A percentile compares a stretch with the other conserved stretches of the same genome.
Evolutionary conservation across 92 coral and sea anemone genomes (phyloP).

Genomic region (Zoanthus gigantus): DNA sequence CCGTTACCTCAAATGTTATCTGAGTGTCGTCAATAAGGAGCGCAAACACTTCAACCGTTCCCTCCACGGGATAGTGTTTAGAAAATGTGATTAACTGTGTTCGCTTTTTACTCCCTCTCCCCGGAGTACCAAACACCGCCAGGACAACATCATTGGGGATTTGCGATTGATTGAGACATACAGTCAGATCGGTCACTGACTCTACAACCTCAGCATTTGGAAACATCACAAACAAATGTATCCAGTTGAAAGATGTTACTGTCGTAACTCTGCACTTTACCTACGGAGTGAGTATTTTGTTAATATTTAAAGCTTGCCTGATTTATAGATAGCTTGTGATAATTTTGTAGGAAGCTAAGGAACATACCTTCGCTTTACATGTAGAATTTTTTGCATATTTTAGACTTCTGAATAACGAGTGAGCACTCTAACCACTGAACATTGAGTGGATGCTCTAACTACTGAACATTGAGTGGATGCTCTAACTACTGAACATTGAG

Average conservation of each 20-base stretch:
- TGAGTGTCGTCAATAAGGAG: neutral
- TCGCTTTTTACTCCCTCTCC: slow-evolving; percentile 1
- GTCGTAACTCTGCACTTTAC: neutral
- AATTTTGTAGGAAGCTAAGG: no score
- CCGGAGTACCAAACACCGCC: slow-evolving; percentile 14
- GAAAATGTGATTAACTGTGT: slow-evolving; percentile 3
- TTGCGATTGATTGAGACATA: neutral
- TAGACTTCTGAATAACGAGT: no score
- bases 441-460: no score
- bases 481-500: no score
- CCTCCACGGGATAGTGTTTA: slow-evolving; percentile 8
- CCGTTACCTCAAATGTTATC: no score
- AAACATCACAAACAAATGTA: neutral
- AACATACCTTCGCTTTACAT: no score
- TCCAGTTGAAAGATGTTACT: neutral
- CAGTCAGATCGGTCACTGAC: neutral
- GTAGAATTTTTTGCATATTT: no score
- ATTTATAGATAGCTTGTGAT: no score
- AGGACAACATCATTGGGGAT: neutral
- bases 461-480: no score
- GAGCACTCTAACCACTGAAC: no score
- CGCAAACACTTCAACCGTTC: slow-evolving; percentile 6
- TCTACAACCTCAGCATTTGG: neutral
- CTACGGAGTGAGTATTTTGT: neutral
- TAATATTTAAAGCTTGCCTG: neutral